These are phyloP conservation scores for Tachycineta bicolor DNA, from an alignment of 2,113 vertebrate species.

Conservation along the genomic window DNA sequence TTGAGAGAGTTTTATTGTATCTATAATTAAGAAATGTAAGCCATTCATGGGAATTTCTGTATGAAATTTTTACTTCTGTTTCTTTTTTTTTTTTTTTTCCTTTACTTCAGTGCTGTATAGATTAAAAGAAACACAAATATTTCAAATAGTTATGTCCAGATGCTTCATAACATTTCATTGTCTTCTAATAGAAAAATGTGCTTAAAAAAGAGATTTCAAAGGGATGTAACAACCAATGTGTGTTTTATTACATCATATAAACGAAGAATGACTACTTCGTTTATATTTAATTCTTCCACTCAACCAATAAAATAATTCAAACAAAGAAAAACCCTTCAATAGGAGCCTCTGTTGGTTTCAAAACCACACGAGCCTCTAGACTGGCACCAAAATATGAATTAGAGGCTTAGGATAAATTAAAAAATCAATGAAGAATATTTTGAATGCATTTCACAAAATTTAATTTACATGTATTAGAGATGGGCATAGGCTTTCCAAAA, in stretches of 20 bases:
- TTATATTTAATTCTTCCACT: constrained; percentile 34
- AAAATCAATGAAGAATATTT: constrained; percentile 29
- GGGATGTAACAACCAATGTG: neutral
- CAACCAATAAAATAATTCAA: constrained; percentile 37
- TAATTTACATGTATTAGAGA: constrained; percentile 22
- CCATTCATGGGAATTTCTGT: neutral
- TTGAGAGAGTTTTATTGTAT: neutral
- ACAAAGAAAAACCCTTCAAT: neutral
- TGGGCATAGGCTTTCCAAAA: neutral
- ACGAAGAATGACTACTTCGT: neutral
- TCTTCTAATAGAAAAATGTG: neutral
- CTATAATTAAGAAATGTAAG: neutral
- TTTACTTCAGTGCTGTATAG: neutral
- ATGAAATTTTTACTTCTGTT: neutral
- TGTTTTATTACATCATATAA: constrained; percentile 1
- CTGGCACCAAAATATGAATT: constrained; percentile 39
- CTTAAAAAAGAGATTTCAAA: constrained; percentile 15
- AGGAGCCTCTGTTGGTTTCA: neutral
- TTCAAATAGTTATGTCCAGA: neutral
- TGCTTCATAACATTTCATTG: constrained; percentile 14
- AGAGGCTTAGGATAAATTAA: constrained; percentile 30
- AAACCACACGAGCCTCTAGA: neutral
- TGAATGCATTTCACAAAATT: constrained; percentile 33
- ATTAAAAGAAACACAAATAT: neutral
- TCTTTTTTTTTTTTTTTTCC: neutral